Base-by-base conservation (phyloP, 2,888 invertebrate genomes). In the Lasioglossum malachurum region DNA sequence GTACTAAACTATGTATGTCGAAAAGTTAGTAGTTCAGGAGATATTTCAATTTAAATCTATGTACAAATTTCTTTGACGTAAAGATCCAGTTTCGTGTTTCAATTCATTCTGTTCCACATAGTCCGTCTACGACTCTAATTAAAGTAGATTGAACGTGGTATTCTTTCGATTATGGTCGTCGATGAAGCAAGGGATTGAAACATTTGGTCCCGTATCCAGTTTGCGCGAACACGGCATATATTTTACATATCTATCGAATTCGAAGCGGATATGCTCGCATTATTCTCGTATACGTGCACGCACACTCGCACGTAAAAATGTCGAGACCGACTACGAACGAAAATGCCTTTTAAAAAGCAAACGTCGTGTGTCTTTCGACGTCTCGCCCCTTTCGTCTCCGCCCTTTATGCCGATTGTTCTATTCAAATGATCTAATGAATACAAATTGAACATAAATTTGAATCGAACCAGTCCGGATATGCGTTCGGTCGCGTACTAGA, bases 221-320 rank as follows among this genome's bases (percentile, higher is more conserved):
- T 85, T 76, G 76, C 84, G 67, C 72, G 75, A 53, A 8, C 64
- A 72, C 75, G 57, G 78, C 78, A 78, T 82, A 82, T 85, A 79
- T 83, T 81, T 89, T 89, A 83, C 89, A 85, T 89, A 87, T 87
- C 89, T 89, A 89, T 89, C 89, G 88, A 89, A 85, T 89, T 78
- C 83, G 75, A 85, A 89, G 83, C 83, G 83, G 89, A 87, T 87
- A 89, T 87, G 78, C 77, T 73, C 87, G 89, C 79, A 85, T 87
- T 89, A 83, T 78, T 79, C 87, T 77, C 69, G 31, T 69, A 53
- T 44, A 19, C 80, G 71, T 78, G 8, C 35, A 35, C 67, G 35
- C 53, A 60, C n/a, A 44, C 76, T 74, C 60, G 60, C 57, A 64
- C 72, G 78, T 23, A 23, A 23, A 53, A 79, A 69, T 53, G 79